Evolutionary conservation across 1,140 invertebrate genomes (phyloP), one percentile per base, ranked within the genome.

Genomic region (Drosophila funebris): DNA sequence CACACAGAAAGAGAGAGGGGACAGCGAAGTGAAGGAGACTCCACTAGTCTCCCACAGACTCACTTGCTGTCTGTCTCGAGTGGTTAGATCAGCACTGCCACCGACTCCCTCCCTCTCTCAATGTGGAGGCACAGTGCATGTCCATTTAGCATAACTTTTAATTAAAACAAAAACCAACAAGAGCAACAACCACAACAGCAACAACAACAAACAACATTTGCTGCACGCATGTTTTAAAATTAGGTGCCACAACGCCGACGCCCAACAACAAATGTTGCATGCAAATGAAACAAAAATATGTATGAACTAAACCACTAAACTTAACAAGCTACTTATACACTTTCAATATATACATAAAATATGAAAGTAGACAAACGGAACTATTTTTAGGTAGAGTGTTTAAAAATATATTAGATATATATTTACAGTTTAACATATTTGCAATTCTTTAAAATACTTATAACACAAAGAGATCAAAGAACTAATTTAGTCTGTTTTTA

Each of bases 101-200:
- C 16, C 6, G 6, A n/a, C 5, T 18, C 36, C 9, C 18, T 20
- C 24, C 27, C 31, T 8, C 50, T 31, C 27, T 24, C 43, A 58
- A 24, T n/a, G 7, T n/a, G 37, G 33, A 14, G 14, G 3, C 37
- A 54, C 54, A 63, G 43, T 73, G 83, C 72, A 82, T 88, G 83
- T 83, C 75, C 78, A 73, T 76, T 83, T 88, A 54, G 78, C 72
- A 76, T 87, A 87, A 83, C 60, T 79, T 88, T 83, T 87, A 87
- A 87, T 88, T 87, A 87, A 78, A 88, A 71, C 50, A 36, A 2
- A n/a, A 52, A 27, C 46, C 33, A n/a, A 68, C 60, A 68, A 62
- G 31, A 52, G 13, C 31, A 54, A 66, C 11, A 68, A 44, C 13
- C 2, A 39, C 3, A 44, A 39, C 6, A 44, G 37, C 6, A 22